These are phyloP conservation scores for Triplophysa dalaica DNA, from an alignment of 2,113 vertebrate species.

Conservation along the genomic window DNA sequence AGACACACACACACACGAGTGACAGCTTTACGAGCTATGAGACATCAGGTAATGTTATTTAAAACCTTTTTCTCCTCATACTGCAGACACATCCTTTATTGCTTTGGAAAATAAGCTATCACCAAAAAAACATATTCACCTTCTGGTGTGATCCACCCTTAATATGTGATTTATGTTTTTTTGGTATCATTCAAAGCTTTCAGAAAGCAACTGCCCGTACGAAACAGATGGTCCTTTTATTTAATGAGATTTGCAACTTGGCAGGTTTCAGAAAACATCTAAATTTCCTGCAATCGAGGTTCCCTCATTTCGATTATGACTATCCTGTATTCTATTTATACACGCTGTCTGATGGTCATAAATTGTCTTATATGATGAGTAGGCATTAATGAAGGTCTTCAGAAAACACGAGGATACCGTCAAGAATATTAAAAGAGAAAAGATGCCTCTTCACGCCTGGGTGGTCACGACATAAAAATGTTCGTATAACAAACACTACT, in stretches of 20 bases:
- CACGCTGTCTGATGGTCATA: not conserved
- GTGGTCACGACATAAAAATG: not conserved
- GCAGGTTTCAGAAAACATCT: conserved; percentile 38
- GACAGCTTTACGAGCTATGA: conserved; percentile 20
- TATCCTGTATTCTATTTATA: conserved; percentile 19
- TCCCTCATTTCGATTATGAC: conserved; percentile 12
- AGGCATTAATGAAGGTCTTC: conserved; percentile 25
- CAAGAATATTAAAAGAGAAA: not conserved
- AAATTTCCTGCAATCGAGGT: conserved; percentile 18
- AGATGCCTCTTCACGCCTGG: conserved; percentile 5
- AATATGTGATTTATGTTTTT: conserved; percentile 39
- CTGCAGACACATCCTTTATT: conserved; percentile 21
- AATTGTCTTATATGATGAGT: conserved; percentile 8
- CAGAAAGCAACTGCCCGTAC: conserved; percentile 18
- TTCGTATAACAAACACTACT: not conserved
- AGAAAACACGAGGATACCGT: not conserved
- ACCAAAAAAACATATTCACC: conserved; percentile 36
- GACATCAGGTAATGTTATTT: conserved; percentile 32
- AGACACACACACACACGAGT: not conserved
- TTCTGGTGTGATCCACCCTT: conserved; percentile 21
- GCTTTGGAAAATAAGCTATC: conserved; percentile 22
- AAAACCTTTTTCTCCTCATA: not conserved
- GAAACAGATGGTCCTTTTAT: conserved; percentile 41
- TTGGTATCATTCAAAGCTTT: conserved; percentile 24
- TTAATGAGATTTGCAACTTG: conserved; percentile 38